phyloP scores from a whole-genome alignment of 1,140 invertebrate species.

The Drusus annulatus region DNA sequence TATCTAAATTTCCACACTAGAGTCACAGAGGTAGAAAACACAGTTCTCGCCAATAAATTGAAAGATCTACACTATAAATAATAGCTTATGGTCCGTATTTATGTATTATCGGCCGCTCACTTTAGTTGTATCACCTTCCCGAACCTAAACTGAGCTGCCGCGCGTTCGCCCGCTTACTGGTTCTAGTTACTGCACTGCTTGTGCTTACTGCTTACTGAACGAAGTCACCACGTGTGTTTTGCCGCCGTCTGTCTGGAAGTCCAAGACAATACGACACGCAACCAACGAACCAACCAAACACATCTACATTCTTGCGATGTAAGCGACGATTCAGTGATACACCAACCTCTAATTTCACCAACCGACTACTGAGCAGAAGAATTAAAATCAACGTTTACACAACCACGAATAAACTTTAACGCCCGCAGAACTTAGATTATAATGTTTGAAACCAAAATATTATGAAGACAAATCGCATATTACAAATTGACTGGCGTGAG shows the following conservation, averaged over 20 bases:
- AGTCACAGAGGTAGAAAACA: constrained; percentile 3
- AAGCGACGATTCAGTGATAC: no score
- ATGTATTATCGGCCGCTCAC: constrained; percentile 14
- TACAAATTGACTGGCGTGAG: constrained; percentile 16
- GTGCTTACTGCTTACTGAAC: not conserved
- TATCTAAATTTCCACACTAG: constrained; percentile 28
- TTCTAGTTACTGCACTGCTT: no score
- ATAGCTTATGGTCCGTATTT: not conserved
- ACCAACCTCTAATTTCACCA: not conserved
- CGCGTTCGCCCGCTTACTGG: not conserved
- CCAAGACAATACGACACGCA: not conserved
- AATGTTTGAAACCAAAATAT: not conserved
- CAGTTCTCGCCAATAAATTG: not conserved
- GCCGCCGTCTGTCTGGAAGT: constrained; percentile 30
- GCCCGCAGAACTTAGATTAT: not conserved
- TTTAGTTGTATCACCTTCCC: constrained; percentile 22
- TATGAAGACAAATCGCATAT: constrained; percentile 35
- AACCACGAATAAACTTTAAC: not conserved
- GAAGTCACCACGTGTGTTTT: constrained; percentile 24
- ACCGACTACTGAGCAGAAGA: not conserved
- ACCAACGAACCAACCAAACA: no score
- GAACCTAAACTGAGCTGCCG: constrained; percentile 20
- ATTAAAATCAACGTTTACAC: not conserved
- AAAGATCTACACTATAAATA: not conserved
- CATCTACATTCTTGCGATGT: constrained; percentile 10